Base-by-base conservation (phyloP, 2,797 vertebrate species). In the Antrozous pallidus region DNA sequence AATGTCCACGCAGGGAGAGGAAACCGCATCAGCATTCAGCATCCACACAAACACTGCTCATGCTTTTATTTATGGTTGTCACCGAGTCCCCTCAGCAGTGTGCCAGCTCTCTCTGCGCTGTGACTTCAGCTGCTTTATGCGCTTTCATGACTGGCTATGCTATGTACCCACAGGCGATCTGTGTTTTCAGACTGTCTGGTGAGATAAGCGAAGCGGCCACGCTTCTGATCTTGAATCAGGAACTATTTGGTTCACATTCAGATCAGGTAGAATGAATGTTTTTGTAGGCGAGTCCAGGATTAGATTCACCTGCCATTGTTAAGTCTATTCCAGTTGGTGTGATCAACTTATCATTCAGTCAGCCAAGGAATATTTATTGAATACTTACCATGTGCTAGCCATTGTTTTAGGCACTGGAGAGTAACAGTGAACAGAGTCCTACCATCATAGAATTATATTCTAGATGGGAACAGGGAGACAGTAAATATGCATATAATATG, bases 1-100 rank as follows among this genome's bases (percentile, higher is more conserved):
- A 97, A 97, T 96, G 81, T 92, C 96, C 22, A 0, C 84, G 63
- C 79, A 42, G 93, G 96, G 96, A 91, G 75, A 94, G 71, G 91
- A 96, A 97, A 92, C 69, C 45, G 26, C 96, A 94, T 86, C 77
- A 86, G 94, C 87, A 93, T 70, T 74, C 12, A 89, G 95, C 74
- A 88, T 82, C 38, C 24, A 93, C 93, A 87, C 75, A 82, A 85
- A 88, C 65, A 58, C 65, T 1, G 70, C 94, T 63, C 88, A 90
- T 75, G 85, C 90, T 92, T 87, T 0, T 16, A 3, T 96, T 91
- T 84, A 86, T 88, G 95, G 88, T 80, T 96, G 93, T 82, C 95
- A 69, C 3, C 0, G 69, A 92, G 83, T 79, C 88, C 85, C 93
- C 75, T 92, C 73, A 71, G 96, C 80, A 86, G 83, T 45, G 20